Conservation (phyloP, 2,797 vertebrate species). For the Pseudochirops cupreus region DNA sequence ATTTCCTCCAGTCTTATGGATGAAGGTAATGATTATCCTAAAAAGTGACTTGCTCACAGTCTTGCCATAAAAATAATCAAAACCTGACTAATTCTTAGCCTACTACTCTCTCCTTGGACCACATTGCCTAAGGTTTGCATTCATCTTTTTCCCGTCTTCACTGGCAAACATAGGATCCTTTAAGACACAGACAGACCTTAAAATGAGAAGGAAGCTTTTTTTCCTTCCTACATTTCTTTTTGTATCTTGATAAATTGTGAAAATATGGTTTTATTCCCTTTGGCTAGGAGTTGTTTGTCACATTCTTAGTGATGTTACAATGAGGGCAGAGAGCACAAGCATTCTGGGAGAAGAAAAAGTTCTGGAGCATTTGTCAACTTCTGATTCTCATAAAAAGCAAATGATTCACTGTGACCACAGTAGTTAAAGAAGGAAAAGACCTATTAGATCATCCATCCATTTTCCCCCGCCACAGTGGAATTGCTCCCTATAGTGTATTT, state of each 20-base stretch:
- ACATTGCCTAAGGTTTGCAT: not conserved
- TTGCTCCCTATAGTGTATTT: not conserved
- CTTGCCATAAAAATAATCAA: not conserved
- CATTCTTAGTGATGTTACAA: not conserved
- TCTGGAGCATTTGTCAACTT: not conserved
- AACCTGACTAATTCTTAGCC: not conserved
- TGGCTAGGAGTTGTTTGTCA: not conserved
- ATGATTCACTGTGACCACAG: not conserved
- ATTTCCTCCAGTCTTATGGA: not conserved
- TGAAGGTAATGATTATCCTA: not conserved
- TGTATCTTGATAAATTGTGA: not conserved
- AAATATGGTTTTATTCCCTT: not conserved
- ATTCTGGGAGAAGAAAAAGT: not conserved
- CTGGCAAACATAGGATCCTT: not conserved
- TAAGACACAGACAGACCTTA: not conserved
- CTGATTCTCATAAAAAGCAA: conserved; percentile 14
- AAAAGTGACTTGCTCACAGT: not conserved
- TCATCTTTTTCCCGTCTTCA: not conserved
- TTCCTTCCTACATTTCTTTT: not conserved
- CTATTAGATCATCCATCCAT: not conserved
- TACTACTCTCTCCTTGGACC: not conserved
- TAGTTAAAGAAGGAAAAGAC: conserved; percentile 9
- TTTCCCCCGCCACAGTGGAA: not conserved
- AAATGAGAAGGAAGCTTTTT: not conserved
- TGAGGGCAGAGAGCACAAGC: not conserved